phyloP scores from a whole-genome alignment of 2,113 vertebrate genomes.

The Eidolon helvum region DNA sequence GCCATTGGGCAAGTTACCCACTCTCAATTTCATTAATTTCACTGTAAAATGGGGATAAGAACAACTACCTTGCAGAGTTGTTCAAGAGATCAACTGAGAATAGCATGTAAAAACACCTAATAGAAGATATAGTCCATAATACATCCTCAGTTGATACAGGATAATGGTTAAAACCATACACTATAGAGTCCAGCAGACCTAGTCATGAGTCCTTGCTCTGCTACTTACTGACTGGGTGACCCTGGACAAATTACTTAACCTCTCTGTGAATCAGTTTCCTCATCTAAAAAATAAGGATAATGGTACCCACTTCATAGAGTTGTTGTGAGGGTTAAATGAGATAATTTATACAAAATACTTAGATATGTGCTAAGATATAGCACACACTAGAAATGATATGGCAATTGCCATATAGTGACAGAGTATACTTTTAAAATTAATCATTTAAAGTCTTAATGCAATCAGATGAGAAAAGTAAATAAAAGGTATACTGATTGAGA shows the following conservation, averaged over 20 bases:
- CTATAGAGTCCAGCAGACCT: not conserved
- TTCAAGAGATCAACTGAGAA: not conserved
- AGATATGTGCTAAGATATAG: not conserved
- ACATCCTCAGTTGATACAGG: not conserved
- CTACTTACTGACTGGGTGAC: not conserved
- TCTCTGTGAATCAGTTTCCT: not conserved
- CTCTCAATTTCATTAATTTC: not conserved
- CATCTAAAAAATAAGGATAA: not conserved
- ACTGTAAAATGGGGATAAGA: not conserved
- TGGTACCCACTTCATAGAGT: not conserved
- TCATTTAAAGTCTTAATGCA: not conserved
- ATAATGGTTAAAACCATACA: not conserved
- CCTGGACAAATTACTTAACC: not conserved
- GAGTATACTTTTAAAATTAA: conserved; percentile 9
- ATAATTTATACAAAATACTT: not conserved
- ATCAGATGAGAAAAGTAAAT: not conserved
- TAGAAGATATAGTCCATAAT: not conserved
- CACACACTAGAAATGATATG: not conserved
- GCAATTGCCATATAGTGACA: not conserved
- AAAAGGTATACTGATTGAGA: not conserved
- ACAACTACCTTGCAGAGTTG: not conserved
- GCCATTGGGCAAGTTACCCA: not conserved
- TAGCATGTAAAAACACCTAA: not conserved
- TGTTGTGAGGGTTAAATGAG: not conserved
- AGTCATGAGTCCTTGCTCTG: not conserved